Evolutionary conservation across 2,113 vertebrate genomes (phyloP), one percentile per base, ranked within the genome.

Genomic region (Aythya baeri): DNA sequence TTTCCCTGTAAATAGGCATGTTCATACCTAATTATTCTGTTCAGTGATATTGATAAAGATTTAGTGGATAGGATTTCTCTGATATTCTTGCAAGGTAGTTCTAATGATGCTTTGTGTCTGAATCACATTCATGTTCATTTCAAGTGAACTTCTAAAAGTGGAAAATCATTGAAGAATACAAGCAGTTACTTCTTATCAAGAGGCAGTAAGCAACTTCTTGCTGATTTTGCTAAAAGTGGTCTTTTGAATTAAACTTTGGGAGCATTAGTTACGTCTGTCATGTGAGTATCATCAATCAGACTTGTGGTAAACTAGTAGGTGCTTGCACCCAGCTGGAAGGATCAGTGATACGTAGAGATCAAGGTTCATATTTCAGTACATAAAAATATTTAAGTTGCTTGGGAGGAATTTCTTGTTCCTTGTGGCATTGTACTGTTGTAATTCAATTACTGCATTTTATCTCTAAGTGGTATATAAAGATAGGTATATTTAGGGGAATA

Each of bases 141-240:
- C 38, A 95, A 88, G 92, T 83, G 38, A 92, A 57, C 58, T 88
- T 92, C 52, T 62, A 27, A 72, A 77, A 93, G 68, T 54, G 11
- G 14, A 13, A 84, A 75, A 41, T 86, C 31, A n/a, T 79, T 90
- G 73, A 91, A 89, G 73, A 82, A 74, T 83, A 55, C 6, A 14
- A 62, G 29, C 44, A 91, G 34, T 91, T 50, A 52, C 55, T 92
- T 89, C 44, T 66, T 70, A 94, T 89, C 44, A 94, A 41, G 68
- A 61, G 70, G 65, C 61, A 88, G 4, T 88, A 79, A 93, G 44
- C 71, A 78, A 81, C 7, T 73, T 94, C 57, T 94, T 95, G 81
- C 75, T 79, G 44, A 55, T 92, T 88, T 92, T 83, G 16, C 81
- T 72, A 54, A 49, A 77, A 73, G 17, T 62, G 90, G 11, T 77